Percentiles rank a stretch among this genome's conserved stretches.
Evolutionary conservation across 2,113 vertebrate species (phyloP).

Genomic region (Jacana jacana): DNA sequence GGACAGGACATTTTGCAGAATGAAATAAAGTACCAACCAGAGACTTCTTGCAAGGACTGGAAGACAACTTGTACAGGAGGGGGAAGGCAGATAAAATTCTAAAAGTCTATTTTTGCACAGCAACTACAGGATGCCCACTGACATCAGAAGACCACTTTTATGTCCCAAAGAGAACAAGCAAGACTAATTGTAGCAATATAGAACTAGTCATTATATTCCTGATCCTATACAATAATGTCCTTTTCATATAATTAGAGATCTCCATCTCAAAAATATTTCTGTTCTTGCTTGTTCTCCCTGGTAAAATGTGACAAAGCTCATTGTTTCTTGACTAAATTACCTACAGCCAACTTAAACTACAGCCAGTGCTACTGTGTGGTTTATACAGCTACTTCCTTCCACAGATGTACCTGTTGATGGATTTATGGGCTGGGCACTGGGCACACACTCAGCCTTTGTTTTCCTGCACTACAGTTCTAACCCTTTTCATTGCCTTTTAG

Average conservation of each 20-base stretch:
- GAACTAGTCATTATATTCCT: not conserved
- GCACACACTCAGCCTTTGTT: not conserved
- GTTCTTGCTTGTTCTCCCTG: not conserved
- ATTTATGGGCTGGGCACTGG: not conserved
- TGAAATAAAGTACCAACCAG: not conserved
- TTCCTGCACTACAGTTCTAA: not conserved
- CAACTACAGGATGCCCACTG: not conserved
- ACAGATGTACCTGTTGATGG: not conserved
- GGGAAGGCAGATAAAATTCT: not conserved
- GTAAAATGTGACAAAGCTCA: not conserved
- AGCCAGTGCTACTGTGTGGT: not conserved
- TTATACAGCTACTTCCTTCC: not conserved
- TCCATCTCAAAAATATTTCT: not conserved
- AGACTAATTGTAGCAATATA: not conserved
- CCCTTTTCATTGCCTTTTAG: not conserved
- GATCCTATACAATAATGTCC: not conserved
- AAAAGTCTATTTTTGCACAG: not conserved
- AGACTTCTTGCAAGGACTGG: not conserved
- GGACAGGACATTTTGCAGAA: not conserved
- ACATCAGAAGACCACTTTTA: not conserved
- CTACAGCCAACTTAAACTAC: not conserved
- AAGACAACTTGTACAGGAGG: rapidly evolving
- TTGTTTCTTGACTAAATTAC: not conserved
- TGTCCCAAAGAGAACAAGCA: not conserved
- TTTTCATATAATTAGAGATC: not conserved